Evolutionary conservation across 2,888 invertebrate genomes (phyloP), one percentile per base, ranked within the genome.

Genomic region (Tachina grossa): DNA sequence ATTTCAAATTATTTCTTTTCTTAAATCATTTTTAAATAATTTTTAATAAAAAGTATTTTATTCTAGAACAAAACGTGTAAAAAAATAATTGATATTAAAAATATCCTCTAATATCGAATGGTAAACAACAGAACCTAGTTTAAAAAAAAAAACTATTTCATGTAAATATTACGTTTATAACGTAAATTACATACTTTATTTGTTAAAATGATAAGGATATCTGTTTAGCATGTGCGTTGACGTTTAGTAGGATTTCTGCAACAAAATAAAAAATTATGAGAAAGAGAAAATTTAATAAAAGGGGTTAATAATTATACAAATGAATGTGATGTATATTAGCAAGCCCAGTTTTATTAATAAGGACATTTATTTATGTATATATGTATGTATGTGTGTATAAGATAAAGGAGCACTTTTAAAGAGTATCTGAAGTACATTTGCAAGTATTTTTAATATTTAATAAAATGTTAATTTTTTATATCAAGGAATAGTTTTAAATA

Each of bases 241-340:
- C 88, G 87, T 84, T 88, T 88, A 78, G 85, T 76, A 51, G 85
- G 84, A 84, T 85, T 88, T 85, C 88, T 88, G 88, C 66, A 88
- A 88, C 76, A 86, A 85, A 88, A 86, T 69, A 83, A 75, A 85
- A 75, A 75, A 53, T 53, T 61, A 87, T 59, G 61, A 84, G 61
- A 77, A 59, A 69, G 22, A 57, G 43, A 63, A 66, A 19, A 39
- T 22, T 45, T 41, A 68, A 63, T 45, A 69, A 63, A 61, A 63
- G 49, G n/a, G 13, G 59, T 71, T 76, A 47, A 22, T 79, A 71
- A 65, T 47, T 57, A 57, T 55, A 63, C 9, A 16, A 13, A 10
- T 10, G 10, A 8, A 43, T 45, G 9, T 45, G 22, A 45, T 31
- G 14, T 61, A 61, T 68, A 39, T 77, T 77, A 55, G 51, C 45